A percentile compares a stretch with the other conserved stretches of the same genome.
These are phyloP conservation scores for Nomada fucata DNA, from an alignment of 2,888 invertebrate genomes.

Conservation along the genomic window DNA sequence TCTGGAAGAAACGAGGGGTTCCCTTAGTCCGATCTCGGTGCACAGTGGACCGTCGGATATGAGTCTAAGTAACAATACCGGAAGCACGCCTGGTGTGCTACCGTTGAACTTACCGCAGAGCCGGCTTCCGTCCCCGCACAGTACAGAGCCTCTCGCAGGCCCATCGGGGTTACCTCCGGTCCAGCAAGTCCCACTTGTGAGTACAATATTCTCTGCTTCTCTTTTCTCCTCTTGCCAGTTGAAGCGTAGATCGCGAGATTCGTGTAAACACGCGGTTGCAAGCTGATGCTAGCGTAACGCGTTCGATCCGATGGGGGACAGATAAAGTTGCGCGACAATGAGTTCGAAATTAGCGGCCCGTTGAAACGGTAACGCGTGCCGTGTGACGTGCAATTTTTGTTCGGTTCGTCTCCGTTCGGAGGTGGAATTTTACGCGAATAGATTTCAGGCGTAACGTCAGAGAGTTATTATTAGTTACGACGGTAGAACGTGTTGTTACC, in stretches of 20 bases:
- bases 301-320: too few species aligned
- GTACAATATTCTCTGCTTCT: constrained; percentile 74
- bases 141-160: constrained; percentile 90
- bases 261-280: too few species aligned
- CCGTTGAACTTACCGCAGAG: constrained; percentile 80
- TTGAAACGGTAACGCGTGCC: too few species aligned
- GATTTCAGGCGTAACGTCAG: too few species aligned
- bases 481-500: background rate
- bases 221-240: background rate
- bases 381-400: too few species aligned
- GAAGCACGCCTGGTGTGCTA: constrained; percentile 80
- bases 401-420: too few species aligned
- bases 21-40: constrained; percentile 83
- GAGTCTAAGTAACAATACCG: constrained; percentile 85
- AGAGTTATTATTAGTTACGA: too few species aligned
- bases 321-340: too few species aligned
- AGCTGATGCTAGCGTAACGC: too few species aligned
- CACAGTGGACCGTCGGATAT: constrained; percentile 86
- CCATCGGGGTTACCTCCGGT: constrained; percentile 94
- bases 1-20: constrained; percentile 81
- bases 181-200: constrained; percentile 95
- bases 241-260: too few species aligned
- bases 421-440: too few species aligned
- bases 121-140: constrained; percentile 87
- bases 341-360: too few species aligned